Evolutionary conservation across 2,888 invertebrate genomes (phyloP).

Genomic region (Colletes collaris): DNA sequence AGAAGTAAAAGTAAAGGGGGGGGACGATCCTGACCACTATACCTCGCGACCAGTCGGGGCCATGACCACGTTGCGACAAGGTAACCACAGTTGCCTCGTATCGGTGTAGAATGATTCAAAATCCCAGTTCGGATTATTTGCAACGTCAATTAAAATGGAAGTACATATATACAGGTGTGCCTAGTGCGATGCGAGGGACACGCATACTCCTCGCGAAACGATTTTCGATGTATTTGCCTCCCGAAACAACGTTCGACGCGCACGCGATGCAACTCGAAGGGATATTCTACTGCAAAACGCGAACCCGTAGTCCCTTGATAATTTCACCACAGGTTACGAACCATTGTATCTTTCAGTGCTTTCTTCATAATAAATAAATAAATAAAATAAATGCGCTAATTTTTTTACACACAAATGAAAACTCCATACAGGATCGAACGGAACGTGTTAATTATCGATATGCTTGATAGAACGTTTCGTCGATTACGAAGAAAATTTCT

Average conservation of each 20-base stretch:
- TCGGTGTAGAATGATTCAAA: conserved; percentile 52
- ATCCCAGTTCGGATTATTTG: conserved; percentile 15
- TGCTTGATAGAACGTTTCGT: no score
- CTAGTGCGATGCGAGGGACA: neutral
- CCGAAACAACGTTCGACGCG: neutral
- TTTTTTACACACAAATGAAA: no score
- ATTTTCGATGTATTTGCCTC: neutral
- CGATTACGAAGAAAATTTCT: no score
- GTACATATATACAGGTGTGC: conserved; percentile 1
- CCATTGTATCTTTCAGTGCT: no score
- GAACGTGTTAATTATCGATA: no score
- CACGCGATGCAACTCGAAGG: neutral
- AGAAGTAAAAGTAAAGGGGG: conserved; percentile 64
- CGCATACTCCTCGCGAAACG: neutral
- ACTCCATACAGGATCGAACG: no score
- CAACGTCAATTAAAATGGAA: conserved; percentile 15
- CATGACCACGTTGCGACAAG: conserved; percentile 82
- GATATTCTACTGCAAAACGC: no score
- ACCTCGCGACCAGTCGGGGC: conserved; percentile 73
- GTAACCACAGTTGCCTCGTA: conserved; percentile 70
- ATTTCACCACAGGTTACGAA: no score
- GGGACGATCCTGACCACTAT: conserved; percentile 76
- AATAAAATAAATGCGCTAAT: no score
- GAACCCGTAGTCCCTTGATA: no score
- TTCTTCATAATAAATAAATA: no score